Base-by-base conservation (phyloP, 2,888 invertebrate species). In the Lithosia quadra region DNA sequence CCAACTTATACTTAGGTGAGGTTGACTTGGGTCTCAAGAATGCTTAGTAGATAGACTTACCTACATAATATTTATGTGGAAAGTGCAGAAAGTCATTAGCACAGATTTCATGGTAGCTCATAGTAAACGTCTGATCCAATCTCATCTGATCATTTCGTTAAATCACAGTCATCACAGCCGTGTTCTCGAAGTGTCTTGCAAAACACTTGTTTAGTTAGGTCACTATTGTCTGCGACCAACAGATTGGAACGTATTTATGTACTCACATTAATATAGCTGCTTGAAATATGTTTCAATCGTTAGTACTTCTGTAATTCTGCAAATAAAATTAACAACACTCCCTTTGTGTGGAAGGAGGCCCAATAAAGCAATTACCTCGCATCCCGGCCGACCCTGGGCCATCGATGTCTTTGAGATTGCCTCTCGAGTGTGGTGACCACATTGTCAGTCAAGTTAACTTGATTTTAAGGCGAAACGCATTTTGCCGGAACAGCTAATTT, bases 231-330 rank as follows among this genome's bases (percentile, higher is more conserved):
- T 72, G 49, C 58, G 74, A 43, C 60, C 86, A 87, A 65, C 84
- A 78, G 82, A 79, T 78, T 80, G 89, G 85, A 89, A 89, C 79
- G 75, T 76, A 72, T 81, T 76, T 80, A 76, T 75, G 76, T 78
- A 76, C 21, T n/a, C 24, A 65, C 28, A 33, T 58, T 28, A 57
- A 28, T 28, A 28, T 11, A 8, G 1, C 2, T 56, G 56, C 15
- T 3, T 56, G 56, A 56, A 56, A 13, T 13, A 22, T 24, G 56
- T 56, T 56, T 56, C 7, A 24, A 24, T 56, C 24, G 13, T 56
- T 24, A 56, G 4, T 22, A 43, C 18, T 7, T 43, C 15, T 15
- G 1, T n/a, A 49, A 18, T 56, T 56, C 18, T 56, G 11, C 56
- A 28, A 4, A 28, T n/a, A n/a, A n/a, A n/a, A n/a, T n/a, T n/a